Evolutionary conservation across 2,797 vertebrate genomes (phyloP).

Genomic region (Gambelia wislizenii): DNA sequence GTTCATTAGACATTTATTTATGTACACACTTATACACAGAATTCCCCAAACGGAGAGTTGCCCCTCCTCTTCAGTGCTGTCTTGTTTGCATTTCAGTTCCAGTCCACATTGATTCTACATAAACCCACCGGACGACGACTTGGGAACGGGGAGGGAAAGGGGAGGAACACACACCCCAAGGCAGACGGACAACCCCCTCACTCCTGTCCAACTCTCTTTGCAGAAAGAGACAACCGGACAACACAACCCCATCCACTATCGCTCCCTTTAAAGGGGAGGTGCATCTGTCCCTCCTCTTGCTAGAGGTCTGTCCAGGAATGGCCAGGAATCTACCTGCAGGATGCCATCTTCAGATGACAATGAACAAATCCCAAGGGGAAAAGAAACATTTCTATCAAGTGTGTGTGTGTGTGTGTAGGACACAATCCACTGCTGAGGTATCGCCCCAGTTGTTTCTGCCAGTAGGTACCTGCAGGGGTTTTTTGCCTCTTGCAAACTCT

Average conservation of each 20-base stretch:
- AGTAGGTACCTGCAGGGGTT: no score
- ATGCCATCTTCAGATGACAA: no score
- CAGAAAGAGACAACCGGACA: neutral
- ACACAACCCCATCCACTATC: neutral
- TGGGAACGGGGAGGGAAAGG: neutral
- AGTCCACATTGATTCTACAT: neutral
- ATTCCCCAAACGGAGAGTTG: constrained; percentile 30
- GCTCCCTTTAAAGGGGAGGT: neutral
- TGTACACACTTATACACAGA: constrained; percentile 73
- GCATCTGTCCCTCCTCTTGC: no score
- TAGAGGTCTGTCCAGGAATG: neutral
- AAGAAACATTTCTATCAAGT: no score
- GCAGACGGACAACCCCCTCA: neutral
- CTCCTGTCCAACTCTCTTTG: neutral
- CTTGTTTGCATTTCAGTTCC: neutral
- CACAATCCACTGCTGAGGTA: neutral
- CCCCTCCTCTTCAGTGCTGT: constrained; percentile 36
- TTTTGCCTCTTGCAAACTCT: neutral
- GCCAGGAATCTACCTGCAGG: neutral
- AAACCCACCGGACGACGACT: neutral
- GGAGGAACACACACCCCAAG: neutral
- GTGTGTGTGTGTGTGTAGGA: neutral
- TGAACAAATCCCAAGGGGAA: neutral
- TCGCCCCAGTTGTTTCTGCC: no score
- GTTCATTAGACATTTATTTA: constrained; percentile 74